phyloP scores from a whole-genome alignment of 2,113 vertebrate species.

The Petrocephalus microphthalmus region DNA sequence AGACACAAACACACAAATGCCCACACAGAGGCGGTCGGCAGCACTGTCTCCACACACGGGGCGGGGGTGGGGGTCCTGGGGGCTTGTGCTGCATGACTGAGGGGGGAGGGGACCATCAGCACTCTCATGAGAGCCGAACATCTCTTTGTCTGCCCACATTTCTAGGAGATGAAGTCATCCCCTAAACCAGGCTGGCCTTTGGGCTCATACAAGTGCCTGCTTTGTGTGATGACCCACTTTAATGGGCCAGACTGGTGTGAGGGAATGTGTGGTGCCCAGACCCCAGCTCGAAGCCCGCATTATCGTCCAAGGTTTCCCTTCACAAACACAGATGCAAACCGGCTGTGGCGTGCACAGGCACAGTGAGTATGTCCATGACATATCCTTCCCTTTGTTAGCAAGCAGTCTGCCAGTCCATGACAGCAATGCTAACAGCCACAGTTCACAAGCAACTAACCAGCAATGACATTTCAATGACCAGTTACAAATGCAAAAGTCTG shows the following conservation, averaged over 20 bases:
- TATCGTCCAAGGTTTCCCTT: background rate
- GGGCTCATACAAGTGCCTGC: conserved; percentile 17
- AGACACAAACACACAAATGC: conserved; percentile 10
- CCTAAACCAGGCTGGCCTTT: conserved; percentile 27
- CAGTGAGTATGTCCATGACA: background rate
- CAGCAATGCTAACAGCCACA: background rate
- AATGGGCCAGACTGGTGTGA: conserved; percentile 1
- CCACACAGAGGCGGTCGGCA: conserved; percentile 13
- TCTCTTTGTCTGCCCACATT: conserved; percentile 45
- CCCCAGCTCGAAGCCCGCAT: background rate
- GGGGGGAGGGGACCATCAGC: conserved; percentile 20
- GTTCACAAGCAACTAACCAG: background rate
- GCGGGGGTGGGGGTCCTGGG: conserved; percentile 2
- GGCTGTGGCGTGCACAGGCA: background rate
- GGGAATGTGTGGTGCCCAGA: background rate
- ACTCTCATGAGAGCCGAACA: conserved; percentile 38
- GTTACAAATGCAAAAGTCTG: background rate
- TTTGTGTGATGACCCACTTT: conserved; percentile 46
- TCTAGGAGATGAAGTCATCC: conserved; percentile 48
- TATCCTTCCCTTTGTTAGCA: background rate
- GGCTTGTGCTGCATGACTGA: background rate
- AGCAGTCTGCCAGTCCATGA: background rate
- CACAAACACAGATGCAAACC: background rate
- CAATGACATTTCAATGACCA: background rate
- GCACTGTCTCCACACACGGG: background rate